Conservation (phyloP, 2,888 invertebrate species). For the Timandra comae region DNA sequence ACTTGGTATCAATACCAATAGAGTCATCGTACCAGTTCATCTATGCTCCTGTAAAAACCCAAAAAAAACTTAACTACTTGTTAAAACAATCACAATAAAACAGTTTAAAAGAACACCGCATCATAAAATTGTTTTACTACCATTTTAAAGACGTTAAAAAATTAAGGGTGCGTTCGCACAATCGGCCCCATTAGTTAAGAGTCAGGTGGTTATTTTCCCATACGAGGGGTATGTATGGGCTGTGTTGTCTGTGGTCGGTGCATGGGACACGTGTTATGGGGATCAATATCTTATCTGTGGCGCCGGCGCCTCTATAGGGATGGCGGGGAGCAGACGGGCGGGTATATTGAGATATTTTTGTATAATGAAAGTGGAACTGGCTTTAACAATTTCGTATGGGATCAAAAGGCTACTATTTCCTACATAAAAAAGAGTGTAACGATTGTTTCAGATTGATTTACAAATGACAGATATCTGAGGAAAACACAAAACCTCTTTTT, state of each 20-base stretch:
- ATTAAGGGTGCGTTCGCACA: neutral
- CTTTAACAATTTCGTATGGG: too few relatives aligned
- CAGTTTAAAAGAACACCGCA: constrained; percentile 2
- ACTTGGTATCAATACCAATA: too few relatives aligned
- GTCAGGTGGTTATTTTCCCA: constrained; percentile 64
- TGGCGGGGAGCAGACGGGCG: constrained; percentile 35
- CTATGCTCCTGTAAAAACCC: too few relatives aligned
- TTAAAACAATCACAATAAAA: constrained; percentile 12
- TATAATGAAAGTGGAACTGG: too few relatives aligned
- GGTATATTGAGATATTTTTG: constrained; percentile 3
- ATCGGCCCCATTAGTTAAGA: constrained; percentile 26
- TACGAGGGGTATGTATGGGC: constrained; percentile 20
- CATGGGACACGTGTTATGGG: constrained; percentile 59
- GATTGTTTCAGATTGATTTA: too few relatives aligned
- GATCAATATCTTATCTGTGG: constrained; percentile 53
- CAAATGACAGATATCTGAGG: too few relatives aligned
- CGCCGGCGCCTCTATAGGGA: constrained; percentile 56
- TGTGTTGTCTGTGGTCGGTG: constrained; percentile 3
- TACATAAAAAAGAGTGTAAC: too few relatives aligned
- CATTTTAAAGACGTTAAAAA: constrained; percentile 2
- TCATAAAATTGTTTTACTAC: constrained; percentile 5
- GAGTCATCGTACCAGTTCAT: too few relatives aligned
- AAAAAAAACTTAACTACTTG: constrained; percentile 8
- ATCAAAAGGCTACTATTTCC: too few relatives aligned
- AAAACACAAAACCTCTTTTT: too few relatives aligned